Evolutionary conservation across 2,888 invertebrate species (phyloP), one percentile per base, ranked within the genome.

Genomic region (Brachycybe producta): DNA sequence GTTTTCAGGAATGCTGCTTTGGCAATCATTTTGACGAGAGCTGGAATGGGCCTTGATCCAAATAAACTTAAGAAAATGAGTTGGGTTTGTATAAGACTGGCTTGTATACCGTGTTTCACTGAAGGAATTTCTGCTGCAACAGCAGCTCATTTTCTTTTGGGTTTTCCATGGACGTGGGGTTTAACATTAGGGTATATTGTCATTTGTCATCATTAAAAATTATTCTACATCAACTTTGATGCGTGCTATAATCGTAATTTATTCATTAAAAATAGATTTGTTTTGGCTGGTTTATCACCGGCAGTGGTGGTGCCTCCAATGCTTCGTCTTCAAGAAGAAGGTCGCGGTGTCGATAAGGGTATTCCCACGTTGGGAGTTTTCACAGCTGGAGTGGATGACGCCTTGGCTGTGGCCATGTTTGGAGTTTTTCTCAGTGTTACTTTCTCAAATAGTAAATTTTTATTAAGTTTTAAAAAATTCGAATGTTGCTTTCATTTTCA

Each of bases 241-340:
- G n/a, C n/a, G n/a, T n/a, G n/a, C n/a, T n/a, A n/a, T n/a, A n/a
- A n/a, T n/a, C n/a, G n/a, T n/a, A n/a, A n/a, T n/a, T n/a, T n/a
- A n/a, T n/a, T n/a, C n/a, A n/a, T n/a, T n/a, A 5, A 15, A 24
- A 2, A 19, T 56, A 77, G 78, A 8, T 78, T 84, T 32, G 78
- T 88, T 52, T 71, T 91, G 52, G 87, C 90, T 0, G 95, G 94
- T 0, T 94, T 97, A 1, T 90, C 92, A 0, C 95, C 95, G 0
- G 95, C 95, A 2, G 94, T 97, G n/a, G 84, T 95, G 8, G 94
- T 97, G 17, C 92, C 95, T 0, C 86, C 88, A 58, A 75, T 97
- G 55, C 81, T 95, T 65, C 75, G 83, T 28, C 73, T 95, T 17
- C 77, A 91, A 13, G 78, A 77, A 51, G 83, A 83, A 64, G 88